Percentiles rank a stretch among this genome's conserved stretches.
These are phyloP conservation scores for Streblospio benedicti DNA, from an alignment of 1,140 invertebrate genomes.

Conservation along the genomic window DNA sequence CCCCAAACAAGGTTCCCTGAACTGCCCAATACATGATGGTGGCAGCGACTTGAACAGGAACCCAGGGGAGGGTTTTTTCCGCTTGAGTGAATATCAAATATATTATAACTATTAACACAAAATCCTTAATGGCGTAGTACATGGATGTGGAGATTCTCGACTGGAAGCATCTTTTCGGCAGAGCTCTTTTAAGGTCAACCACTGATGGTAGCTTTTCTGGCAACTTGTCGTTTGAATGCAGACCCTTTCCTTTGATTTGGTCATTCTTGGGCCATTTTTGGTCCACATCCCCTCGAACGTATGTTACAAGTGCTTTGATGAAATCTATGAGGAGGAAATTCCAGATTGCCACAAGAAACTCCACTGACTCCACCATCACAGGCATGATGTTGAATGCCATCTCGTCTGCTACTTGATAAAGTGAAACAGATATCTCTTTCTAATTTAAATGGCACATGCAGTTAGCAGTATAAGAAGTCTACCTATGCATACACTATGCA, in stretches of 20 bases:
- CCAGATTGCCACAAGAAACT: too few relatives aligned
- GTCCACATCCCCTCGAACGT: too few relatives aligned
- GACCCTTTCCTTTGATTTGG: constrained; percentile 5
- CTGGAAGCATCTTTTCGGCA: constrained; percentile 40
- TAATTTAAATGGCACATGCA: too few relatives aligned
- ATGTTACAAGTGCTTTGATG: too few relatives aligned
- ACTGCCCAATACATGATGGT: constrained; percentile 30
- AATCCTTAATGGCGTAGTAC: constrained; percentile 39
- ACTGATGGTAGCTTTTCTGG: constrained; percentile 29
- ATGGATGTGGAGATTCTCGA: constrained; percentile 32
- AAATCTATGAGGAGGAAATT: too few relatives aligned
- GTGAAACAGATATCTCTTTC: too few relatives aligned
- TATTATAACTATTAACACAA: constrained; percentile 26
- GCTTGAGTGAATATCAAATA: constrained; percentile 27
- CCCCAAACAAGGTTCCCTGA: constrained; percentile 44
- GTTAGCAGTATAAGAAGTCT: too few relatives aligned
- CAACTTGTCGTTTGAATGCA: constrained; percentile 9
- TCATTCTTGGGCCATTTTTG: not conserved
- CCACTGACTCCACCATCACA: too few relatives aligned
- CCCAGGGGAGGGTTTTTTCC: constrained; percentile 41
- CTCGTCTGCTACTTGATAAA: too few relatives aligned
- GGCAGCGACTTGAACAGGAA: constrained; percentile 18
- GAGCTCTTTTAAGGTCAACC: constrained; percentile 30
- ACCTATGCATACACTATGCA: too few relatives aligned
- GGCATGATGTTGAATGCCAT: too few relatives aligned